phyloP scores from a whole-genome alignment of 2,797 vertebrate genomes.

The Scarus forsteni region DNA sequence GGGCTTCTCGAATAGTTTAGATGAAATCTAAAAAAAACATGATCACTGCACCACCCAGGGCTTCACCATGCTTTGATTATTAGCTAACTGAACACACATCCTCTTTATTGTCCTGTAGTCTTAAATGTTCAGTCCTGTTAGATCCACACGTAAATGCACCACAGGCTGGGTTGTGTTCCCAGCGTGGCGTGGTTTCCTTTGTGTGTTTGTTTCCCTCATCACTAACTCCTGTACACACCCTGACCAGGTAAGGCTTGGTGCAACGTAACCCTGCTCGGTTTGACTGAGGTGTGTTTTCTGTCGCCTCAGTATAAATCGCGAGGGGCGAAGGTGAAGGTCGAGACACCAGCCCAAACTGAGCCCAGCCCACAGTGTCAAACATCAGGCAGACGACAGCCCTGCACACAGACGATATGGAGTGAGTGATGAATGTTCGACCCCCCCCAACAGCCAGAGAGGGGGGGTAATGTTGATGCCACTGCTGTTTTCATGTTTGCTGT shows the following conservation, averaged over 20 bases:
- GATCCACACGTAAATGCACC: neutral
- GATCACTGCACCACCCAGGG: too few species aligned
- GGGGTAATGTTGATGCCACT: conserved; percentile 46
- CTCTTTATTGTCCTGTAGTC: too few species aligned
- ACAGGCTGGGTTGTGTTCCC: conserved; percentile 1
- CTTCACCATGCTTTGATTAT: too few species aligned
- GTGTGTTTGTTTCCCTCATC: conserved; percentile 24
- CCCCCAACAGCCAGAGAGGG: conserved; percentile 26
- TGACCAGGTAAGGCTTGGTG: conserved; percentile 73
- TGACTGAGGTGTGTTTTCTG: conserved; percentile 85
- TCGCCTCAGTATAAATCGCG: conserved; percentile 83
- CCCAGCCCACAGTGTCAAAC: conserved; percentile 78
- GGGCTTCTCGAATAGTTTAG: too few species aligned
- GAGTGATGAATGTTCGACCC: conserved; percentile 77
- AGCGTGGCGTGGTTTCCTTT: neutral
- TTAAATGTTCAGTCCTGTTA: too few species aligned
- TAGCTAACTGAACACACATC: too few species aligned
- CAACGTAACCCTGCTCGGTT: conserved; percentile 72
- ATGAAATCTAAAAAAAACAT: too few species aligned
- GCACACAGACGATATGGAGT: conserved; percentile 84
- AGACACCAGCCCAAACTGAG: conserved; percentile 80
- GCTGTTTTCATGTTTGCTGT: conserved; percentile 58
- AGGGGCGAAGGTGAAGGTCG: conserved; percentile 78
- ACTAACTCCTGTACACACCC: conserved; percentile 42
- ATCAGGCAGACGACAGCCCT: conserved; percentile 78